Evolutionary conservation across 1,140 invertebrate species (phyloP).

Genomic region (Drosophila oshimai): DNA sequence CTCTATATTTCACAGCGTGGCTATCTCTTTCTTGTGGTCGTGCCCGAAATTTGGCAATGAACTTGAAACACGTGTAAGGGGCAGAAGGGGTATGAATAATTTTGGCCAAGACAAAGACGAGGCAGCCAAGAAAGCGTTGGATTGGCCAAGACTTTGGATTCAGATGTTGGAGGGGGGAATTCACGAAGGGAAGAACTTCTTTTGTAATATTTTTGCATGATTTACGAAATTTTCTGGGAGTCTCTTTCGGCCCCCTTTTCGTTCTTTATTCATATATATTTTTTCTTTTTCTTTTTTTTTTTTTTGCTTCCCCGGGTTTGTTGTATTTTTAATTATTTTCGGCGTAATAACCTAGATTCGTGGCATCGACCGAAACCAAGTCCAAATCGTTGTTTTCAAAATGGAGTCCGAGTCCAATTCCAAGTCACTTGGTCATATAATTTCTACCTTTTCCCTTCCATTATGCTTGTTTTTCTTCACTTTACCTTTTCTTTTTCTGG

Average conservation of each 20-base stretch:
- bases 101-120: slow-evolving; percentile 56
- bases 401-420: slow-evolving; percentile 41
- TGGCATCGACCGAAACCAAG: slow-evolving; percentile 57
- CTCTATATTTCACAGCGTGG: slow-evolving; percentile 1
- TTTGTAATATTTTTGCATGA: slow-evolving; percentile 61
- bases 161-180: too few relatives aligned
- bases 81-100: slow-evolving; percentile 69
- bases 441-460: slow-evolving; percentile 17
- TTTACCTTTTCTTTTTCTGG: slow-evolving; percentile 17
- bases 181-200: slow-evolving; percentile 10
- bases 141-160: too few relatives aligned
- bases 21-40: slow-evolving; percentile 19
- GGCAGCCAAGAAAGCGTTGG: slow-evolving; percentile 3
- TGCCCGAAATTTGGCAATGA: slow-evolving; percentile 69
- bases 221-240: slow-evolving; percentile 41
- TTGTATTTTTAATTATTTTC: slow-evolving; percentile 77
- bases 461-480: slow-evolving; percentile 4
- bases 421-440: slow-evolving; percentile 29
- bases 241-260: slow-evolving; percentile 1
- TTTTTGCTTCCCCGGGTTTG: neutral
- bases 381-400: too few relatives aligned
- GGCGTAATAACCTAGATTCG: slow-evolving; percentile 77
- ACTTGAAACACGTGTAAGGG: slow-evolving; percentile 75
- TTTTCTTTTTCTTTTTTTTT: too few relatives aligned
- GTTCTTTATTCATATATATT: slow-evolving; percentile 3